A percentile compares a stretch with the other conserved stretches of the same genome.
Conservation (phyloP, 2,888 invertebrate genomes). For the Mamestra brassicae region DNA sequence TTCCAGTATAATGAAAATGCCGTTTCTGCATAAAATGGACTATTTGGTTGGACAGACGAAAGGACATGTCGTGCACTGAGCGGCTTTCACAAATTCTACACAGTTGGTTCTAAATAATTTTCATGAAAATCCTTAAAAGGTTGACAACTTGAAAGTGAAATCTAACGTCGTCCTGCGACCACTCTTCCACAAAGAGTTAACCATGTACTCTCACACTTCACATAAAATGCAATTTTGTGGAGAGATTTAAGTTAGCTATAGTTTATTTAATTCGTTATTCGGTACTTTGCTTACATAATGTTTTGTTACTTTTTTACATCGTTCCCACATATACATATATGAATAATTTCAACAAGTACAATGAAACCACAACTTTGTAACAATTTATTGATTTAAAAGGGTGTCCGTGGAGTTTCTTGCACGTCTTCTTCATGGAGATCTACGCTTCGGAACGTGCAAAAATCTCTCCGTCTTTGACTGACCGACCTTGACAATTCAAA, state of each 20-base stretch:
- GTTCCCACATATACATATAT: too few species aligned
- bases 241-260: background rate
- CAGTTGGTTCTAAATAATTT: slow-evolving; percentile 24
- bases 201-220: background rate
- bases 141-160: slow-evolving; percentile 22
- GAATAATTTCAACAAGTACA: too few species aligned
- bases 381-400: too few species aligned
- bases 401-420: too few species aligned
- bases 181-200: slow-evolving; percentile 18
- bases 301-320: too few species aligned
- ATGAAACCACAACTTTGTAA: too few species aligned
- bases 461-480: too few species aligned
- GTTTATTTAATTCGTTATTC: too few species aligned
- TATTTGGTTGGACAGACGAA: slow-evolving; percentile 47
- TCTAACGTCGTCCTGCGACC: background rate
- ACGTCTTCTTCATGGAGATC: too few species aligned
- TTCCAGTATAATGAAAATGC: slow-evolving; percentile 63
- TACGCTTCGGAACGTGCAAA: too few species aligned
- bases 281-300: too few species aligned
- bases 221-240: slow-evolving; percentile 28
- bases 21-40: slow-evolving; percentile 62
- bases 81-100: slow-evolving; percentile 41
- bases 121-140: slow-evolving; percentile 31
- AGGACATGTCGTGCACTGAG: slow-evolving; percentile 37
- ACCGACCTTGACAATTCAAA: too few species aligned